Conservation (phyloP, 1,140 invertebrate species). For the Drosophila cardini region DNA sequence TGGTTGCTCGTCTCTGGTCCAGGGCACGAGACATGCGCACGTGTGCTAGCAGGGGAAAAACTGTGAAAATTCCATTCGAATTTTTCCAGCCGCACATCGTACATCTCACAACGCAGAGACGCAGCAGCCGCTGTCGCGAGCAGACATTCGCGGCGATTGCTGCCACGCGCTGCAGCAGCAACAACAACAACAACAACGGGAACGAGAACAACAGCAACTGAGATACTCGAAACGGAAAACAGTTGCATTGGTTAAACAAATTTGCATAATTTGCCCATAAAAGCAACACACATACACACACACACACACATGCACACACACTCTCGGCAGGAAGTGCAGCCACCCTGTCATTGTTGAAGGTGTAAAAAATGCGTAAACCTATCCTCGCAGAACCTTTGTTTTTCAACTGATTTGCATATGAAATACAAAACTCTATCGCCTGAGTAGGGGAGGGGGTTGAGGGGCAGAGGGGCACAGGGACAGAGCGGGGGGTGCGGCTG, state of each 20-base stretch:
- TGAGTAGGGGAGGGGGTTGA: neutral
- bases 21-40: conserved; percentile 72
- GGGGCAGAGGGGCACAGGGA: neutral
- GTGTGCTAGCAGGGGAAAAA: conserved; percentile 59
- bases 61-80: conserved; percentile 62
- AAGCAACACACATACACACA: conserved; percentile 31
- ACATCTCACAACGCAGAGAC: conserved; percentile 43
- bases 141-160: conserved; percentile 51
- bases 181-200: conserved; percentile 24
- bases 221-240: conserved; percentile 46
- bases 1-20: conserved; percentile 44
- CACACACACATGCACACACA: conserved; percentile 23
- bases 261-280: conserved; percentile 82
- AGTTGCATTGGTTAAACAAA: conserved; percentile 57
- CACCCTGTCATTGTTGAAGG: conserved; percentile 68
- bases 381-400: conserved; percentile 57
- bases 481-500: neutral
- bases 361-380: conserved; percentile 81
- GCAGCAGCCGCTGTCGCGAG: conserved; percentile 59
- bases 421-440: conserved; percentile 58
- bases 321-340: conserved; percentile 59
- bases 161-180: conserved; percentile 61
- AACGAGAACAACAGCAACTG: conserved; percentile 17
- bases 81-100: conserved; percentile 59
- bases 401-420: conserved; percentile 74